Evolutionary conservation across 2,888 invertebrate species (phyloP).

Genomic region (Rotaria sp.): DNA sequence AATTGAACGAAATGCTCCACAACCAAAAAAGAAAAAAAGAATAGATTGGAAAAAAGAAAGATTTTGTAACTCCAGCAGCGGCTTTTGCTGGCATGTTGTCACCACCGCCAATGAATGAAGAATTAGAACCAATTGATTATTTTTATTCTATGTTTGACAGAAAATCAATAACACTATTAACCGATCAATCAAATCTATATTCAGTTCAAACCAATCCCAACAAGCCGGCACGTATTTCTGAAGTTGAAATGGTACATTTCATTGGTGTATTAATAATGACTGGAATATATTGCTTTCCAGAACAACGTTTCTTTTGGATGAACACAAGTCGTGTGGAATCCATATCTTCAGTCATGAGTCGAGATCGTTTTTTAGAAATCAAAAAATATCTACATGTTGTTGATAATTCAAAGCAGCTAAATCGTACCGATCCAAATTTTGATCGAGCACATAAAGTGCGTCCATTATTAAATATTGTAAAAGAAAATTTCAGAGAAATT

Average conservation of each 20-base stretch:
- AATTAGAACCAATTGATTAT: not conserved
- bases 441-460: constrained; percentile 42
- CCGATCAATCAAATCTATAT: not conserved
- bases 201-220: not conserved
- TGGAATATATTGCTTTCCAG: not conserved
- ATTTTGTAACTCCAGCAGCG: not conserved
- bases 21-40: not conserved
- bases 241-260: not conserved
- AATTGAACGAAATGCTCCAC: not conserved
- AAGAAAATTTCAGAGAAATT: constrained; percentile 40
- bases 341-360: constrained; percentile 33
- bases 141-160: not conserved
- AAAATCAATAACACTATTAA: not conserved
- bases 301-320: constrained; percentile 1
- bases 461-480: constrained; percentile 41
- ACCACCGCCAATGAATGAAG: not conserved
- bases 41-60: not conserved
- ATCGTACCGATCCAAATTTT: constrained; percentile 33
- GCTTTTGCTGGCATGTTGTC: not conserved
- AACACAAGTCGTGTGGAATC: not conserved
- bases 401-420: constrained; percentile 39
- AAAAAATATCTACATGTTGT: constrained; percentile 42
- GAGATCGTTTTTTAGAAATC: constrained; percentile 39
- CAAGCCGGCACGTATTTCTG: not conserved
- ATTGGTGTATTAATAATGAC: not conserved